Percentiles rank a stretch among this genome's conserved stretches.
Conservation (phyloP, 2,888 invertebrate genomes). For the Dasypolia templi region DNA sequence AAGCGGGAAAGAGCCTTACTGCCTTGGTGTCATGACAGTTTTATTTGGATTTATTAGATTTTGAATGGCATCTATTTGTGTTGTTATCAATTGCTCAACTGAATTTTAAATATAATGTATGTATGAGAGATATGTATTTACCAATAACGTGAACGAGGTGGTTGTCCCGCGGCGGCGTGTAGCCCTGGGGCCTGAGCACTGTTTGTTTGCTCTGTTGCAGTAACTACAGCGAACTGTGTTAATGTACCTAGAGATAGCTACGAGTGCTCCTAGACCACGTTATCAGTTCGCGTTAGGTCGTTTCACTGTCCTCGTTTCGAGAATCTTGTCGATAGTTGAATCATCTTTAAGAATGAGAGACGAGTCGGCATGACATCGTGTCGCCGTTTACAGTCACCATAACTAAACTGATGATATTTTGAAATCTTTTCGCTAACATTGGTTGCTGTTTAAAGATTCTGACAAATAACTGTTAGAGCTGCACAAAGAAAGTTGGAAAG, state of each 20-base stretch:
- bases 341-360: slow-evolving; percentile 62
- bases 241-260: slow-evolving; percentile 77
- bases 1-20: slow-evolving; percentile 60
- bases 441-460: slow-evolving; percentile 54
- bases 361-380: slow-evolving; percentile 35
- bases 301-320: slow-evolving; percentile 83
- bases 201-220: slow-evolving; percentile 71
- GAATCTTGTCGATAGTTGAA: slow-evolving; percentile 71
- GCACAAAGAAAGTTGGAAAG: slow-evolving; percentile 67
- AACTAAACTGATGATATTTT: slow-evolving; percentile 49
- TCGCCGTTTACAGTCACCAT: slow-evolving; percentile 37
- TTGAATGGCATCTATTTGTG: slow-evolving; percentile 19
- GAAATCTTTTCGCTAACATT: slow-evolving; percentile 53
- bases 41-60: slow-evolving; percentile 70
- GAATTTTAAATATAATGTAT: slow-evolving; percentile 6
- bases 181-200: slow-evolving; percentile 59
- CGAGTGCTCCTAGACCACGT: slow-evolving; percentile 80
- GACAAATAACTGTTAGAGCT: slow-evolving; percentile 37
- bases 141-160: slow-evolving; percentile 68
- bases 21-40: slow-evolving; percentile 68
- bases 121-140: slow-evolving; percentile 71
- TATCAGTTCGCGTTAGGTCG: slow-evolving; percentile 85
- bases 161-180: slow-evolving; percentile 64
- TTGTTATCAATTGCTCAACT: slow-evolving; percentile 57
- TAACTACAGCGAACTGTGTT: slow-evolving; percentile 74